Evolutionary conservation across 2,797 vertebrate species (phyloP).

Genomic region (Parauchenoglanis punctatus): DNA sequence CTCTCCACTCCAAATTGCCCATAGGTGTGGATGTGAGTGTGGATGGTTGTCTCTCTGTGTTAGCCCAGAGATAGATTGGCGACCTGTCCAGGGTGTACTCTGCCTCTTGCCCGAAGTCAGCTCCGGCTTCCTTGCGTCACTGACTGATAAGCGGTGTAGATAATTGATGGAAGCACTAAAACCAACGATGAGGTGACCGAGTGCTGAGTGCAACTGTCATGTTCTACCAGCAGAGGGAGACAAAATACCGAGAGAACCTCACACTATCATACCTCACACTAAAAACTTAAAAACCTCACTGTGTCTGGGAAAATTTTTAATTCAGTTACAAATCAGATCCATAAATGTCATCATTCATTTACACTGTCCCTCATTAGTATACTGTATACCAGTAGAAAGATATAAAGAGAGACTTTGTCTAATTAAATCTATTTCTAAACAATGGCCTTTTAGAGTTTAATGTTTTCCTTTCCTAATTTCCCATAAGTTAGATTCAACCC

Average conservation of each 20-base stretch:
- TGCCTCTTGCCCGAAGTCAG: too few relatives aligned
- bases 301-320: neutral
- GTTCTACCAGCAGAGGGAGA: constrained; percentile 32
- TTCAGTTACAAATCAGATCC: neutral
- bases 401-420: neutral
- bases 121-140: too few relatives aligned
- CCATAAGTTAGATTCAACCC: neutral
- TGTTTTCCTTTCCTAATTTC: neutral
- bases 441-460: neutral
- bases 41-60: too few relatives aligned
- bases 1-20: too few relatives aligned
- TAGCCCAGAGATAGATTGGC: too few relatives aligned
- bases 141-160: too few relatives aligned
- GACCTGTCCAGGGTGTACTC: too few relatives aligned
- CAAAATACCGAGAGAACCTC: neutral
- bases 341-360: neutral
- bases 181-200: too few relatives aligned
- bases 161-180: neutral
- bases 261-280: neutral
- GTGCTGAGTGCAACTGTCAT: neutral
- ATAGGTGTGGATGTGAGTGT: neutral
- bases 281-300: too few relatives aligned
- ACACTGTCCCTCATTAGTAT: neutral
- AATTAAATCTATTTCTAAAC: neutral
- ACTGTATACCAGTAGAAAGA: neutral